phyloP scores from a whole-genome alignment of 2,888 invertebrate species.

The Nymphalis c-album region DNA sequence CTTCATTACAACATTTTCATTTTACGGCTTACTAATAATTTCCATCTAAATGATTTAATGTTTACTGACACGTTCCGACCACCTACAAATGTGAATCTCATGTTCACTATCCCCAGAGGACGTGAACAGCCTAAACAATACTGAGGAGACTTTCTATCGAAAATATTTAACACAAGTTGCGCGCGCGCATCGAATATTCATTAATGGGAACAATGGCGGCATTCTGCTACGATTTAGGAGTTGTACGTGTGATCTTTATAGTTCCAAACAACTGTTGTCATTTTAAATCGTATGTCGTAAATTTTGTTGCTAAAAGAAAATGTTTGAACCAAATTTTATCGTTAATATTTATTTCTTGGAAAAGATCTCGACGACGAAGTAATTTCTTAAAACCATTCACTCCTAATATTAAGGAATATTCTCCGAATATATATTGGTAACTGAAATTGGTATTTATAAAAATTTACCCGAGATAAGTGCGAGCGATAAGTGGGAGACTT shows the following conservation, averaged over 20 bases:
- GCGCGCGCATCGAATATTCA: conserved; percentile 67
- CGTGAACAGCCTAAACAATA: conserved; percentile 43
- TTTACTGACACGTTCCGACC: conserved; percentile 23
- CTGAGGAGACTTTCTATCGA: conserved; percentile 72
- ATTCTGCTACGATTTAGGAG: conserved; percentile 59
- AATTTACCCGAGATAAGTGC: too few species aligned
- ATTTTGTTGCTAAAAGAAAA: conserved; percentile 8
- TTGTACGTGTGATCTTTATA: conserved; percentile 48
- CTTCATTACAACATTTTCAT: neutral
- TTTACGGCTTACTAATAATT: neutral
- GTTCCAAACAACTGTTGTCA: conserved; percentile 17
- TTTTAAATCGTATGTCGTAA: conserved; percentile 15
- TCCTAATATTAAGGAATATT: too few species aligned
- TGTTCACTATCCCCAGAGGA: conserved; percentile 31
- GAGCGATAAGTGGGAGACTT: too few species aligned
- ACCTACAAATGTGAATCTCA: conserved; percentile 34
- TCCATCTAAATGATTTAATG: neutral
- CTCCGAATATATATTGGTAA: too few species aligned
- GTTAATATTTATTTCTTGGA: too few species aligned
- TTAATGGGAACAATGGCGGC: conserved; percentile 60
- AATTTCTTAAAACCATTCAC: too few species aligned
- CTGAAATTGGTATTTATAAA: too few species aligned
- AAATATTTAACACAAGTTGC: conserved; percentile 67
- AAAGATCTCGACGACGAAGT: too few species aligned
- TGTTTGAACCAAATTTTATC: neutral